Percentiles rank a stretch among this genome's conserved stretches.
These are phyloP conservation scores for Neocloeon triangulifer DNA, from an alignment of 1,140 invertebrate genomes.

Conservation along the genomic window DNA sequence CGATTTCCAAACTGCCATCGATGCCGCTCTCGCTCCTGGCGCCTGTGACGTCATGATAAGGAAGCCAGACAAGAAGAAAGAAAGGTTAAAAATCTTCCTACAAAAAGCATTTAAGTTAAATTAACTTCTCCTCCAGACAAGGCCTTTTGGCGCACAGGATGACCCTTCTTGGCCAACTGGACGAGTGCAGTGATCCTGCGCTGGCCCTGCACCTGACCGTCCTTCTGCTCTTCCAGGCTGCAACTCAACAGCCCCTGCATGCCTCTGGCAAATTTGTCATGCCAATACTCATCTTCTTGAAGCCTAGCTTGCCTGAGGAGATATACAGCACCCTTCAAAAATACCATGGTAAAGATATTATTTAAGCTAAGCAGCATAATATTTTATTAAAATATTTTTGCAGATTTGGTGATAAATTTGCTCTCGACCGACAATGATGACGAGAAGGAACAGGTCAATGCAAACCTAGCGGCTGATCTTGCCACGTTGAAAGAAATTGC, in stretches of 20 bases:
- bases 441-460: slow-evolving; percentile 16
- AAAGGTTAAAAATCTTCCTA: slow-evolving; percentile 31
- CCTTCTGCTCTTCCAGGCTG: slow-evolving; percentile 57
- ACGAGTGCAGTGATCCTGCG: slow-evolving; percentile 48
- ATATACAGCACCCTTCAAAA: slow-evolving; percentile 32
- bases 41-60: slow-evolving; percentile 60
- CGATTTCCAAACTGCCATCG: slow-evolving; percentile 50
- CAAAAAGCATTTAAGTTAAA: too few relatives aligned
- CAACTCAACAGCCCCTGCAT: slow-evolving; percentile 62
- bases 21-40: slow-evolving; percentile 36
- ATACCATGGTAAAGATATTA: slow-evolving; percentile 47
- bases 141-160: too few relatives aligned
- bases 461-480: slow-evolving; percentile 18
- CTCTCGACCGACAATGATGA: slow-evolving; percentile 23
- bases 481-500: slow-evolving; percentile 26
- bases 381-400: slow-evolving; percentile 14
- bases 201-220: slow-evolving; percentile 59
- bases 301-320: slow-evolving; percentile 36
- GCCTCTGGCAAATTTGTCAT: slow-evolving; percentile 80
- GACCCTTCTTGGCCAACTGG: too few relatives aligned
- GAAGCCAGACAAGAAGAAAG: slow-evolving; percentile 74
- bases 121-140: too few relatives aligned
- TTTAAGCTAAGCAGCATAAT: slow-evolving; percentile 17
- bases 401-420: slow-evolving; percentile 37
- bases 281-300: slow-evolving; percentile 47